Percentiles rank a stretch among this genome's conserved stretches.
Conservation (phyloP, 1,140 invertebrate genomes). For the Anthonomus grandis region DNA sequence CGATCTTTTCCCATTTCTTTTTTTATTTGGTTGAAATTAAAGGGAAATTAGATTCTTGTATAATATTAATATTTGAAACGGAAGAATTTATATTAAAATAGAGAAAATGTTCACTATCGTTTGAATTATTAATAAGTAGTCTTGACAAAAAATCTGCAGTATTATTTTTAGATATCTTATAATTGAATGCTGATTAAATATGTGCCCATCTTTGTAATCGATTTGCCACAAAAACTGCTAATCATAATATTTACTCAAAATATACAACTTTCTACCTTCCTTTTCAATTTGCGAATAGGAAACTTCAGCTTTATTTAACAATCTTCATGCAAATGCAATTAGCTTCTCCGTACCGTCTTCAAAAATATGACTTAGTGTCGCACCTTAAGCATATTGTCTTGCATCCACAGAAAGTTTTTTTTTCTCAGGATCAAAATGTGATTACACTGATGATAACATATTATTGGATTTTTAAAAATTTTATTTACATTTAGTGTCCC, state of each 20-base stretch:
- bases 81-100: constrained; percentile 34
- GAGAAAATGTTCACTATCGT: constrained; percentile 39
- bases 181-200: constrained; percentile 42
- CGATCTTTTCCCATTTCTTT: constrained; percentile 12
- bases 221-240: constrained; percentile 37
- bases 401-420: no score
- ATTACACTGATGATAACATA: no score
- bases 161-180: constrained; percentile 37
- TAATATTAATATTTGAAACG: background rate
- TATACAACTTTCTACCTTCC: constrained; percentile 54
- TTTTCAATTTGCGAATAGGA: constrained; percentile 55
- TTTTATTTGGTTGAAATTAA: constrained; percentile 19
- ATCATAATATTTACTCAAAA: constrained; percentile 54
- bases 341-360: no score
- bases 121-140: no score
- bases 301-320: no score
- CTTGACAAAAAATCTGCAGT: constrained; percentile 12
- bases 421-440: no score
- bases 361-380: no score
- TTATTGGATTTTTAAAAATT: no score
- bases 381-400: no score
- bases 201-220: constrained; percentile 45
- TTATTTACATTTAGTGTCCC: no score
- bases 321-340: no score
- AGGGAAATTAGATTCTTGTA: background rate